Evolutionary conservation across 2,888 invertebrate species (phyloP).

Genomic region (Physocephala rufipes): DNA sequence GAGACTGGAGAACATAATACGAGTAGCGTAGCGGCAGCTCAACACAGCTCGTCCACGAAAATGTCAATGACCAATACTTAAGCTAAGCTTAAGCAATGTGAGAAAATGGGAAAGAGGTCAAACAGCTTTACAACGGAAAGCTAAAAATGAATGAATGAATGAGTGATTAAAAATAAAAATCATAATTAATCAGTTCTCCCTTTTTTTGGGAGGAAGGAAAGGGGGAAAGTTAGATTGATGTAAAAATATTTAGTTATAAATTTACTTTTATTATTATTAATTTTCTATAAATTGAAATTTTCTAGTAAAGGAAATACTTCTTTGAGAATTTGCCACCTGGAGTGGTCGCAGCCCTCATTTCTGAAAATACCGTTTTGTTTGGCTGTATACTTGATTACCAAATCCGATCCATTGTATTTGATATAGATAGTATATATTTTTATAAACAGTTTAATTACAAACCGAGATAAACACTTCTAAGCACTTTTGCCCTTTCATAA

Average conservation of each 20-base stretch:
- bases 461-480: too few species aligned
- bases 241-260: too few species aligned
- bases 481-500: too few species aligned
- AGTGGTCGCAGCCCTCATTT: too few species aligned
- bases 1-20: conserved; percentile 5
- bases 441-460: too few species aligned
- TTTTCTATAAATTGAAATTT: conserved; percentile 17
- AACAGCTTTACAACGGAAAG: conserved; percentile 14
- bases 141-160: conserved; percentile 28
- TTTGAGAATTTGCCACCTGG: too few species aligned
- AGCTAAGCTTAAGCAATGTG: conserved; percentile 21
- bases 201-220: neutral
- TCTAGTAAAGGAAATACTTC: conserved; percentile 1
- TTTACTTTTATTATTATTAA: too few species aligned
- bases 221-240: too few species aligned
- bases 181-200: conserved; percentile 28
- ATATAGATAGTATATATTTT: too few species aligned
- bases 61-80: conserved; percentile 31
- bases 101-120: conserved; percentile 30
- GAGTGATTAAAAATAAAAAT: conserved; percentile 17
- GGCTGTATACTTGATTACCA: too few species aligned
- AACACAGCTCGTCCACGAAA: conserved; percentile 1
- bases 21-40: conserved; percentile 3
- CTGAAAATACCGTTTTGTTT: too few species aligned
- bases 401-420: too few species aligned